Base-by-base conservation (phyloP, 2,888 invertebrate species). In the Sylvicola cinctus region DNA sequence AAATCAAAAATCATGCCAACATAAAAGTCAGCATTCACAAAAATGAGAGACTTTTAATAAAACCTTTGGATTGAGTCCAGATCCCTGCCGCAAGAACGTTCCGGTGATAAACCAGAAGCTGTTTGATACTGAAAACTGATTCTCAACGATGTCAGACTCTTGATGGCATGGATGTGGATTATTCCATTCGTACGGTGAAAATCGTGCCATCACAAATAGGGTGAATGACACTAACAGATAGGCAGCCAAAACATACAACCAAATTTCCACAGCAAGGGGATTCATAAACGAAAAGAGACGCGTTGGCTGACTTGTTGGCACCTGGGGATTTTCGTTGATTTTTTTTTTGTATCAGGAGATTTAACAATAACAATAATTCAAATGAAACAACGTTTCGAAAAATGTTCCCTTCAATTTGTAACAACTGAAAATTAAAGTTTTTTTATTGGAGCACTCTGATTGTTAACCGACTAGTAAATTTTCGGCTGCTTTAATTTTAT, bases 151-250 rank as follows among this genome's bases (percentile, higher is more conserved):
- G 56, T 88, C 85, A 31, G 75, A 75, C 49, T 81, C 77, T 42
- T 75, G 75, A 13, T 77, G 71, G 48, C 81, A 81, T 2, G 80
- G 75, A 49, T 81, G 74, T 5, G 73, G 73, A 52, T 76, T 76
- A 47, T 83, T 76, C 87, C 88, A 88, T 58, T 95, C 95, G 56
- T 91, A 91, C 2, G 96, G 96, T 20, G 87, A 88, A 60, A 96
- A 95, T 42, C 93, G 66, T 6, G 95, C 95, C 71, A 96, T 83
- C 35, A 96, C 84, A 59, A 93, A 95, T 45, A 96, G 66, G 1
- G 88, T 87, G 55, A 87, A 83, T 16, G 85, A 84, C 41, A 95
- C 93, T 43, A 93, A 68, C 43, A 93, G 69, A 59, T 95, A 96
- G 12, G 93, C 91, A 15, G 87, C 85, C 42, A 90, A 61, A 39